Base-by-base conservation (phyloP, 2,113 vertebrate genomes). In the Cynocephalus volans region DNA sequence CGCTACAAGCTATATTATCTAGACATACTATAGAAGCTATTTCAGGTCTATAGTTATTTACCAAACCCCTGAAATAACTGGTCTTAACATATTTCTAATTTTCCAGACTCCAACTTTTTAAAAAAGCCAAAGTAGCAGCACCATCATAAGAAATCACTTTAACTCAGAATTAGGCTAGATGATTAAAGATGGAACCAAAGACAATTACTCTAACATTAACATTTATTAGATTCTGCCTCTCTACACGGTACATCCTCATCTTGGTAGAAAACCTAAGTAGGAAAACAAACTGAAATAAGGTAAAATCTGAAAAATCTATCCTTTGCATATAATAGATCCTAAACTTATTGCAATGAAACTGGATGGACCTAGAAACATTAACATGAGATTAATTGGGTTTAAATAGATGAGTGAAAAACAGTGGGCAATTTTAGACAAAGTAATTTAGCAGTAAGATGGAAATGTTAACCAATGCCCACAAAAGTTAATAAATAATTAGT, bases 371-470 rank as follows among this genome's bases (percentile, higher is more conserved):
- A 48, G 77, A 86, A 91, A 86, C 79, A 76, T 28, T 72, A 33
- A 90, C 24, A 65, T 45, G 17, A 88, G 12, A 82, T 56, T 87
- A 88, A 88, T 0, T 52, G 18, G 17, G 54, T 58, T 93, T 82
- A 88, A 91, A 48, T 77, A 84, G 67, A 48, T 45, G 19, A 21
- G 48, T 84, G 28, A 95, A 86, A 92, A 96, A 41, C 18, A 87
- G 19, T 15, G n/a, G 24, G 24, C 21, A 93, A 45, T 60, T 89
- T 65, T 85, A 72, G n/a, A n/a, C 24, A 45, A 94, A 82, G 64
- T 70, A 86, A 80, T 72, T 80, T 62, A 94, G 54, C 70, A 91
- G 41, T 58, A 64, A 95, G 84, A 92, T 92, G 62, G 45, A 65
- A 93, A 84, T 83, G 31, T 64, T 92, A 88, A 88, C n/a, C 19